A percentile compares a stretch with the other conserved stretches of the same genome.
Conservation (phyloP, 2,888 invertebrate species). For the Willowsia nigromaculata region DNA sequence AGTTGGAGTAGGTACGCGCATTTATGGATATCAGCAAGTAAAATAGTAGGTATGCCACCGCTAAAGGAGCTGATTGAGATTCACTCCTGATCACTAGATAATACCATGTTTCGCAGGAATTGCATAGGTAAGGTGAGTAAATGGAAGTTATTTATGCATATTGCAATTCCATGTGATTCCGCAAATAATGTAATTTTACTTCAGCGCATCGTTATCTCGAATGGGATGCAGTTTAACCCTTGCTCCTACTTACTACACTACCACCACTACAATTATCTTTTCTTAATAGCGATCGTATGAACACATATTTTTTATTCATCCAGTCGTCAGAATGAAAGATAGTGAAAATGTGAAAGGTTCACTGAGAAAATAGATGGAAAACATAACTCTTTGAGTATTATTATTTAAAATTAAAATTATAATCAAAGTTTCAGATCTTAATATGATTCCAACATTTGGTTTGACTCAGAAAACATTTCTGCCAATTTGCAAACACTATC, state of each 20-base stretch:
- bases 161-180: slow-evolving; percentile 27
- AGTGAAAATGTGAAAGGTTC: slow-evolving; percentile 12
- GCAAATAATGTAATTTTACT: slow-evolving; percentile 32
- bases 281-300: slow-evolving; percentile 15
- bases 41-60: background rate
- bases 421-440: slow-evolving; percentile 9
- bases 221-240: slow-evolving; percentile 39
- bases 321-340: slow-evolving; percentile 30
- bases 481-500: background rate
- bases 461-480: no score
- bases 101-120: background rate
- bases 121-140: slow-evolving; percentile 10
- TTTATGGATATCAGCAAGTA: background rate
- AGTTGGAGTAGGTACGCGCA: background rate
- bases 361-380: slow-evolving; percentile 34
- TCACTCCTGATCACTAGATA: slow-evolving; percentile 20
- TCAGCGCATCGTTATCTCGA: background rate
- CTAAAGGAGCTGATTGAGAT: slow-evolving; percentile 23
- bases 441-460: background rate
- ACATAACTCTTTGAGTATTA: slow-evolving; percentile 1
- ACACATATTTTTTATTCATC: background rate
- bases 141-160: background rate
- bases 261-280: slow-evolving; percentile 9
- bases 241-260: background rate
- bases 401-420: slow-evolving; percentile 38